Base-by-base conservation (phyloP, 2,113 vertebrate species). In the Silurus glanis region DNA sequence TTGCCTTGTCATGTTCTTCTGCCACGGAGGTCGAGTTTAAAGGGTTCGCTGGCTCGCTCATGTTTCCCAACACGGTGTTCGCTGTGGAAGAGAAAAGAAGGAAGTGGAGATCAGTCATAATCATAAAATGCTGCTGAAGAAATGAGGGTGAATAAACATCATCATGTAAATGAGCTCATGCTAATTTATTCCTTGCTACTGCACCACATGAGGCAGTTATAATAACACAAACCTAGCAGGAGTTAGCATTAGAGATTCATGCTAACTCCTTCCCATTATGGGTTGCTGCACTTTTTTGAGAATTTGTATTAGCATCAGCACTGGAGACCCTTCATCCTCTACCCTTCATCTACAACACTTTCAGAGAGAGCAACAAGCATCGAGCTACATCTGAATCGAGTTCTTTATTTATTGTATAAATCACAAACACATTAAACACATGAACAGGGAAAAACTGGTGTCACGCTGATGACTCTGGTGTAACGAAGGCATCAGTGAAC, bases 1-100 rank as follows among this genome's bases (percentile, higher is more conserved):
- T 78, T 1, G 89, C 91, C 69, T 90, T 53, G 9, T 92, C 64
- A 51, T 92, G 94, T 25, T 93, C 91, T 0, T 17, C 61, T 2
- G 94, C 92, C 25, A 87, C 88, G 61, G 89, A 89, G 55, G 94
- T 94, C 2, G 21, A 81, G 9, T 95, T 95, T 81, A 89, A 80
- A 0, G 80, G 45, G 16, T 17, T 87, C 23, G 89, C 91, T 0
- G 58, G 47, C 87, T 92, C 91, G 0, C 93, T 94, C 72, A 88
- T 80, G 10, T 94, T 93, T 87, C 74, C 85, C 84, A 86, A 87
- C 7, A 87, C 56, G 0, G 88, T 47, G 45, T 88, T 88, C 56
- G 93, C 94, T 92, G 85, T 69, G 28, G 78, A 84, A 61, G 69
- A 17, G 16, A 84, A 61, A 62, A 17, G 12, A 17, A 87, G 45